phyloP scores from a whole-genome alignment of 2,888 invertebrate species.

The Dendrolimus pini region DNA sequence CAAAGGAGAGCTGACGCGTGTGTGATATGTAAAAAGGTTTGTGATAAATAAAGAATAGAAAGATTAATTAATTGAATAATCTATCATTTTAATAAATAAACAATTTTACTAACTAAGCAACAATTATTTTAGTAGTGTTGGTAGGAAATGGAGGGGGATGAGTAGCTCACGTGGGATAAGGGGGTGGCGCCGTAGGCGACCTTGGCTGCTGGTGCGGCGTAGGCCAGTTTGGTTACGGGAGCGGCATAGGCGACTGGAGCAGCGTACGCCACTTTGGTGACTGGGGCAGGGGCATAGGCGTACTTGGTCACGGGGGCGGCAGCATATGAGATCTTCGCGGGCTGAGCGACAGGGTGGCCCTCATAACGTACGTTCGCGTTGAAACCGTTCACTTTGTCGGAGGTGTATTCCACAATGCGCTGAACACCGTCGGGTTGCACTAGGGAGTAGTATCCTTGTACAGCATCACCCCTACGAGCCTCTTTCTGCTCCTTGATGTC shows the following conservation, averaged over 20 bases:
- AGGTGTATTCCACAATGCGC: conserved; percentile 64
- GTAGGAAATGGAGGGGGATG: conserved; percentile 56
- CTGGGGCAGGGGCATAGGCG: conserved; percentile 29
- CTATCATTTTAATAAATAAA: too few species aligned
- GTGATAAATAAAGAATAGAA: too few species aligned
- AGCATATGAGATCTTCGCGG: conserved; percentile 19
- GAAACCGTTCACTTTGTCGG: conserved; percentile 61
- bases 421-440: conserved; percentile 64
- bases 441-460: conserved; percentile 65
- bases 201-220: conserved; percentile 24
- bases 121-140: conserved; percentile 43
- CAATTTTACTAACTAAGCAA: too few species aligned
- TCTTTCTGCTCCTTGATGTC: conserved; percentile 68
- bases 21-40: too few species aligned
- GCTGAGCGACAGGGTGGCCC: conserved; percentile 39
- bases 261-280: conserved; percentile 29
- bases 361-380: conserved; percentile 65
- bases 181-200: conserved; percentile 26
- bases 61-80: too few species aligned
- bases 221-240: conserved; percentile 18
- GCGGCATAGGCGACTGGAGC: conserved; percentile 35
- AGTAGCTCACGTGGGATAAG: conserved; percentile 46
- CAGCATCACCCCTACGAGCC: conserved; percentile 53
- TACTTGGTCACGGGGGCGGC: conserved; percentile 29
- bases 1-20: too few species aligned